Percentiles rank a stretch among this genome's conserved stretches.
Evolutionary conservation across 92 coral and sea anemone genomes (phyloP).

Genomic region (Zoanthus gigantus): DNA sequence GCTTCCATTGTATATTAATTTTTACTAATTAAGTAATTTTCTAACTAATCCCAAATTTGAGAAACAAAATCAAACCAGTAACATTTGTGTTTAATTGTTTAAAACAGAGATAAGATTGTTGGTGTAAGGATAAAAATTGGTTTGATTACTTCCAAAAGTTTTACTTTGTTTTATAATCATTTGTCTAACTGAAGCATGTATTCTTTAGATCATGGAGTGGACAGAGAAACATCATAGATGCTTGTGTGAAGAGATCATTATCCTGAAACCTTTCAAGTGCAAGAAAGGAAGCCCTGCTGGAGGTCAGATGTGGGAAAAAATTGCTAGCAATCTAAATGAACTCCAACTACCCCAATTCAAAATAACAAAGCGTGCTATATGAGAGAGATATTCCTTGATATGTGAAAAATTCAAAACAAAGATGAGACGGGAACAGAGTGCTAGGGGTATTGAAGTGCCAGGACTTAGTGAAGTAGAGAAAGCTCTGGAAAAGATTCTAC

Average conservation of each 20-base stretch:
- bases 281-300: conserved; percentile 57
- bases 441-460: conserved; percentile 17
- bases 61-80: no score
- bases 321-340: conserved; percentile 27
- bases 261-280: conserved; percentile 48
- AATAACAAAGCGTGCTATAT: background rate
- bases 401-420: conserved; percentile 20
- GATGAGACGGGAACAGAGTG: conserved; percentile 26
- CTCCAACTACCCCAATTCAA: background rate
- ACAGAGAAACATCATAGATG: conserved; percentile 41
- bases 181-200: background rate
- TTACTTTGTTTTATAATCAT: no score
- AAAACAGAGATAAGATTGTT: no score
- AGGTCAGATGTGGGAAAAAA: conserved; percentile 62
- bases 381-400: conserved; percentile 7
- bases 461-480: conserved; percentile 23
- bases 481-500: conserved; percentile 21
- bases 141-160: no score
- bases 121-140: no score
- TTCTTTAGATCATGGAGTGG: conserved; percentile 53
- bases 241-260: conserved; percentile 4
- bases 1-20: no score
- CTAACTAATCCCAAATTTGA: no score
- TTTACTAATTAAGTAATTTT: no score
- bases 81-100: no score